A percentile compares a stretch with the other conserved stretches of the same genome.
Conservation (phyloP, 2,113 vertebrate genomes). For the Nestor notabilis region DNA sequence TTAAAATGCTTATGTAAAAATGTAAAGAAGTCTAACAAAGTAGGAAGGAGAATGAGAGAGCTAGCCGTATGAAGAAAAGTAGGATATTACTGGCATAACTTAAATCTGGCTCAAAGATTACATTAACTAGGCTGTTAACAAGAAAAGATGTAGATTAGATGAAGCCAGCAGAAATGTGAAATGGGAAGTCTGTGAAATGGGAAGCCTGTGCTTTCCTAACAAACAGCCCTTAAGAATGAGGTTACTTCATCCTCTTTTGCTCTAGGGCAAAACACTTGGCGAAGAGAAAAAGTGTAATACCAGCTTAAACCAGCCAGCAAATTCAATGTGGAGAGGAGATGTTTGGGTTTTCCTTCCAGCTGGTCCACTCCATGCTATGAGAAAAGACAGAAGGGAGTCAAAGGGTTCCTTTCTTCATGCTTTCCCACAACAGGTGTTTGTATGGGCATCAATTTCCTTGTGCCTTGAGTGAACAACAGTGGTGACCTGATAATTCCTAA, state of each 20-base stretch:
- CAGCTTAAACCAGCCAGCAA: neutral
- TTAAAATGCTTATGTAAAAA: constrained; percentile 22
- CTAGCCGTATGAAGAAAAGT: neutral
- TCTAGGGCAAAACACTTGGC: neutral
- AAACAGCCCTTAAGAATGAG: neutral
- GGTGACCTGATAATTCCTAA: neutral
- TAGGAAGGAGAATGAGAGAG: neutral
- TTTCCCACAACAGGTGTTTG: neutral
- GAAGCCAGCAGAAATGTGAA: neutral
- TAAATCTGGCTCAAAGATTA: neutral
- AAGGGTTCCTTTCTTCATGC: neutral
- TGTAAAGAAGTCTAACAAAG: neutral
- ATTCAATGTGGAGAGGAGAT: neutral
- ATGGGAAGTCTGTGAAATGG: neutral
- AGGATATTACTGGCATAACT: neutral
- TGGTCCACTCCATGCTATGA: neutral
- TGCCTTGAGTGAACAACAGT: neutral
- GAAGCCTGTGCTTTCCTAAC: neutral
- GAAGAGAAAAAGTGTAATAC: neutral
- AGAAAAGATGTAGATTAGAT: neutral
- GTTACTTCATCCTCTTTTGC: neutral
- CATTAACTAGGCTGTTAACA: neutral
- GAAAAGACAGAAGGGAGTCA: neutral
- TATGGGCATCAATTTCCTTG: neutral
- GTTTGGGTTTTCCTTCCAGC: neutral